phyloP scores from a whole-genome alignment of 2,797 vertebrate species.

The Eidolon dupreanum region DNA sequence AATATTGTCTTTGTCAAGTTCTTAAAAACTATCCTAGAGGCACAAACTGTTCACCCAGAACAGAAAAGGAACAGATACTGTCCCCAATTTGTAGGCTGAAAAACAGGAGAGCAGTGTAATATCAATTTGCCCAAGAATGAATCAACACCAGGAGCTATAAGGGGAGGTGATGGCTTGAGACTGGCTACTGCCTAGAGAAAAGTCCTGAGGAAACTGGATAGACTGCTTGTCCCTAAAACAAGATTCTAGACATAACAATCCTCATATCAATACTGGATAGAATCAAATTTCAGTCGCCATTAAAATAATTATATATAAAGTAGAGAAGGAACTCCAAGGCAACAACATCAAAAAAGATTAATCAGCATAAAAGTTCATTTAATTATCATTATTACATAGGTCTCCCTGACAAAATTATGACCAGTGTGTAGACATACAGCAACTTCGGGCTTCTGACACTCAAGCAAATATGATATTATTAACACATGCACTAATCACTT shows the following conservation, averaged over 20 bases:
- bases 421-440: conserved; percentile 23
- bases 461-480: not conserved
- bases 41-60: not conserved
- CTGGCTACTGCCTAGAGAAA: not conserved
- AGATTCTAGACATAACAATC: not conserved
- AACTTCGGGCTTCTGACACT: not conserved
- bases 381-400: conserved; percentile 63
- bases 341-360: conserved; percentile 63
- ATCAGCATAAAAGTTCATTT: conserved; percentile 63
- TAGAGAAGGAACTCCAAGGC: conserved; percentile 57
- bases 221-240: not conserved
- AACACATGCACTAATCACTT: not conserved
- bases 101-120: not conserved
- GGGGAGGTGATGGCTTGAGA: not conserved
- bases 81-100: not conserved
- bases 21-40: not conserved
- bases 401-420: conserved; percentile 37
- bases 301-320: not conserved
- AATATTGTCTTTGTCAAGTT: not conserved
- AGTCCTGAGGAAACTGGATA: not conserved
- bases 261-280: not conserved
- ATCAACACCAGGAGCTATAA: not conserved
- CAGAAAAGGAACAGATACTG: not conserved
- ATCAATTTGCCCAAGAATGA: not conserved
- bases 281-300: conserved; percentile 27